Percentiles rank a stretch among this genome's conserved stretches.
phyloP scores from a whole-genome alignment of 2,113 vertebrate species.

The Xiphorhynchus elegans region DNA sequence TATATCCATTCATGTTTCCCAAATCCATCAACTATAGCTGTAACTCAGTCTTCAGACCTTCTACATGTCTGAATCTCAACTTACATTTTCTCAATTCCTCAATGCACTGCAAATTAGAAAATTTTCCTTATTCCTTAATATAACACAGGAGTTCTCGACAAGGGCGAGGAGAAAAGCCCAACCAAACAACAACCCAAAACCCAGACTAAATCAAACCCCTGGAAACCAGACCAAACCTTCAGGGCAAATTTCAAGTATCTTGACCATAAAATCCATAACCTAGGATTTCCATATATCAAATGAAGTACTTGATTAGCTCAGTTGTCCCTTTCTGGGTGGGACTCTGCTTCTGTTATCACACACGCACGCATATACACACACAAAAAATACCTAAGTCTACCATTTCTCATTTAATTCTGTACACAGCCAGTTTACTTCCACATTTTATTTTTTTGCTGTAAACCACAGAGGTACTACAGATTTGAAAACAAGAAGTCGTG shows the following conservation, averaged over 20 bases:
- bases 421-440: not conserved
- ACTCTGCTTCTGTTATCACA: not conserved
- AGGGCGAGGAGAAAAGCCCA: not conserved
- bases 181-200: not conserved
- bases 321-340: not conserved
- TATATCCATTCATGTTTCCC: not conserved
- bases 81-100: not conserved
- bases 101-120: not conserved
- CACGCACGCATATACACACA: too few species aligned
- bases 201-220: not conserved
- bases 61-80: not conserved
- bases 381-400: not conserved
- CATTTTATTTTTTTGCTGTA: not conserved
- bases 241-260: not conserved
- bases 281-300: not conserved
- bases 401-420: not conserved
- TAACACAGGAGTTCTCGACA: not conserved
- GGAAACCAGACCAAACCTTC: not conserved
- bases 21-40: not conserved
- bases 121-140: not conserved
- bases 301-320: not conserved
- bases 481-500: not conserved
- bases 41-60: not conserved
- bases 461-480: not conserved
- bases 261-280: not conserved